Percentiles rank a stretch among this genome's conserved stretches.
phyloP scores from a whole-genome alignment of 2,113 vertebrate genomes.

The Pholis gunnellus region DNA sequence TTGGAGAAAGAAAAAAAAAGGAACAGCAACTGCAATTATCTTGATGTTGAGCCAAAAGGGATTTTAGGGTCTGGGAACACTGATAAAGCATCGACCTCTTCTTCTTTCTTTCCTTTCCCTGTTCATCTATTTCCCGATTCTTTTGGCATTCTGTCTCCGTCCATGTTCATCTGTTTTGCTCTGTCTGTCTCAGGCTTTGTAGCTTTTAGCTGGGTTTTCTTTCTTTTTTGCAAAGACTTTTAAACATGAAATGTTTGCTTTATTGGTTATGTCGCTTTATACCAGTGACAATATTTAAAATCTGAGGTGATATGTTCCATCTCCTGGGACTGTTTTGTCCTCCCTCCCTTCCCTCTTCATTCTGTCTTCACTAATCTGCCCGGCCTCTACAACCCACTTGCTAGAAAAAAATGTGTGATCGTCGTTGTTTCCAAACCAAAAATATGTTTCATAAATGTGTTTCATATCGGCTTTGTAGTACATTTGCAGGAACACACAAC shows the following conservation, averaged over 20 bases:
- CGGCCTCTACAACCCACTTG: neutral
- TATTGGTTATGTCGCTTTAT: neutral
- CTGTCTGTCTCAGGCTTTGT: neutral
- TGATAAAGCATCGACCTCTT: slow-evolving; percentile 54
- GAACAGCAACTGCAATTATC: slow-evolving; percentile 38
- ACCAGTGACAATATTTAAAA: neutral
- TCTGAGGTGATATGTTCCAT: neutral
- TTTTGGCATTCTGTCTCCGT: slow-evolving; percentile 19
- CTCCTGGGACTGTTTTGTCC: neutral
- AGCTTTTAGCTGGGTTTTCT: neutral
- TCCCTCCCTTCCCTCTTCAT: neutral
- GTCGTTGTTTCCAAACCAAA: too few relatives aligned
- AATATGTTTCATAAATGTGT: too few relatives aligned
- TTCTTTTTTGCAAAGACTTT: neutral
- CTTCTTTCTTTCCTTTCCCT: slow-evolving; percentile 4
- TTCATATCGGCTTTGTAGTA: too few relatives aligned
- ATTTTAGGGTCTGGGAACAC: slow-evolving; percentile 56
- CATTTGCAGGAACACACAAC: too few relatives aligned
- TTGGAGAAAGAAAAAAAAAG: slow-evolving; percentile 31
- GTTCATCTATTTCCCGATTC: slow-evolving; percentile 38
- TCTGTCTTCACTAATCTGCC: neutral
- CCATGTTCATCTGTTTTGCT: slow-evolving; percentile 1
- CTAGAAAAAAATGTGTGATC: neutral
- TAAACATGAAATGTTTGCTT: neutral
- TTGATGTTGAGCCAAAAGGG: slow-evolving; percentile 53